Conservation (phyloP, 2,797 vertebrate species). For the Tarsius wallacei region DNA sequence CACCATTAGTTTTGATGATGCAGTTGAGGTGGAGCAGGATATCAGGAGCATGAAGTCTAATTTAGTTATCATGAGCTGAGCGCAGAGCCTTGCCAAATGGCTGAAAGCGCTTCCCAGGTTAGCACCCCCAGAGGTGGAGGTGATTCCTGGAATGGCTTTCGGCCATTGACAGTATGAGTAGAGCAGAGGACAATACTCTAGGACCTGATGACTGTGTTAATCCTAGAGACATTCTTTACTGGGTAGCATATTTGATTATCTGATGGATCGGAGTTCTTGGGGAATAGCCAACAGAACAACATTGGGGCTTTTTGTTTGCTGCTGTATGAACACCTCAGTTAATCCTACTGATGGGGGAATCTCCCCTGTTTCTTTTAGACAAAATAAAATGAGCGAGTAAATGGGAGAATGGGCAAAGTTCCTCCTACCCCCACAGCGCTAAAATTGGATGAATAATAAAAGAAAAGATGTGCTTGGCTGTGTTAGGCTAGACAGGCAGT, state of each 20-base stretch:
- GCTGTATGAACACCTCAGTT: neutral
- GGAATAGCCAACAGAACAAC: neutral
- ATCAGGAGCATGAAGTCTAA: neutral
- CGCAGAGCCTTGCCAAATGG: slow-evolving; percentile 37
- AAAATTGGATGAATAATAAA: neutral
- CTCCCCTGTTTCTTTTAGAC: neutral
- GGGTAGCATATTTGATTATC: neutral
- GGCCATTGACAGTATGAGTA: neutral
- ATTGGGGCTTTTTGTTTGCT: neutral
- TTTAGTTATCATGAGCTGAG: slow-evolving; percentile 33
- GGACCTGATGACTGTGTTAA: neutral
- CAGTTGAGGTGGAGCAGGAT: slow-evolving; percentile 41
- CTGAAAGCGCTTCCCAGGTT: slow-evolving; percentile 21
- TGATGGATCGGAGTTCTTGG: neutral
- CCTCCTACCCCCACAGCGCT: neutral
- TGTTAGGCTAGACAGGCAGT: neutral
- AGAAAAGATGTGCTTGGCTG: neutral
- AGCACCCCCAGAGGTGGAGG: neutral
- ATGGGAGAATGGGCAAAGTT: neutral
- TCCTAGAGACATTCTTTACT: neutral
- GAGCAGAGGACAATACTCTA: neutral
- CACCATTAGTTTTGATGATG: slow-evolving; percentile 37
- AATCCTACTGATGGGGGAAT: neutral
- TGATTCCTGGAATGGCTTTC: neutral
- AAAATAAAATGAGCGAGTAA: neutral